Conservation (phyloP, 2,888 invertebrate species). For the Pteria penguin region DNA sequence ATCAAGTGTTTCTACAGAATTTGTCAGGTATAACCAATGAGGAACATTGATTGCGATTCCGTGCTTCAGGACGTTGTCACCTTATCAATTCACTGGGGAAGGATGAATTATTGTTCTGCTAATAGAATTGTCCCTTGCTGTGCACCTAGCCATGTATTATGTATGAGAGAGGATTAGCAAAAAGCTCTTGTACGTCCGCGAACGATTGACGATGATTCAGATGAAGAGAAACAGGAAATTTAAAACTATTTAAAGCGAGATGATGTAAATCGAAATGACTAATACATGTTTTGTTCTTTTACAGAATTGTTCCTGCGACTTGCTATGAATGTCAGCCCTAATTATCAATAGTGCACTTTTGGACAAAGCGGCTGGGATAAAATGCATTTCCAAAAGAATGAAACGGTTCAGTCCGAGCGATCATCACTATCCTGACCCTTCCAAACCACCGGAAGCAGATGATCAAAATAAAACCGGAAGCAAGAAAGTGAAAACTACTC, state of each 20-base stretch:
- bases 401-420: conserved; percentile 68
- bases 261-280: neutral
- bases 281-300: neutral
- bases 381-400: conserved; percentile 55
- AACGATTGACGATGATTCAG: neutral
- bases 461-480: conserved; percentile 55
- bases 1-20: neutral
- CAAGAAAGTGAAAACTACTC: conserved; percentile 71
- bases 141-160: neutral
- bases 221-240: neutral
- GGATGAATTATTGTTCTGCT: neutral
- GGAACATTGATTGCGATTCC: neutral
- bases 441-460: conserved; percentile 63
- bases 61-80: neutral
- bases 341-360: neutral
- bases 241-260: too few species aligned
- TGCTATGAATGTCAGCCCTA: neutral
- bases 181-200: neutral
- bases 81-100: neutral
- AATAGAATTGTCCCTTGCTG: neutral
- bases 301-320: neutral
- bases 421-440: conserved; percentile 66
- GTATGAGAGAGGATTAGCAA: neutral
- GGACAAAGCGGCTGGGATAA: conserved; percentile 15
- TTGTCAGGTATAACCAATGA: neutral